Base-by-base conservation (phyloP, 1,140 invertebrate species). In the Meloidogyne floridensis region DNA sequence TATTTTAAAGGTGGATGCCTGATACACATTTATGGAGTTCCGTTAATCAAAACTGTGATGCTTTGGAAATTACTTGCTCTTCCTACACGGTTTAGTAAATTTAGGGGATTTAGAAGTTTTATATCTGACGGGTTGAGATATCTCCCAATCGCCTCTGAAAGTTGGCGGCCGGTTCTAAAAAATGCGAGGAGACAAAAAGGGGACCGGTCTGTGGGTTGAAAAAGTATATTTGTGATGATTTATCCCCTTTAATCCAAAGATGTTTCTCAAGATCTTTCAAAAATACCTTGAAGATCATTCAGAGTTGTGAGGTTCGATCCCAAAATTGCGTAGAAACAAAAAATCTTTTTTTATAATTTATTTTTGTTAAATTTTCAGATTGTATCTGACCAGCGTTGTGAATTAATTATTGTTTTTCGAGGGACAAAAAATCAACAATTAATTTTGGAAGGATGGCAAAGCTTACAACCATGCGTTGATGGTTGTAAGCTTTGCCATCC, bases 371-470 rank as follows among this genome's bases (percentile, higher is more conserved):
- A 15, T 56, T 20, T 86, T 84, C 65, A 70, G n/a, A 43, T 82
- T 42, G 80, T 87, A 0, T 82, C 84, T 53, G 84, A 87, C 9
- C 70, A 56, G 13, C 53, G 65, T 53, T 82, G 59, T 11, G 72
- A 87, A 65, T 43, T 86, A 42, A 76, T 85, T 18, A 76, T 86
- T 75, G 86, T 87, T n/a, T 86, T 85, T 47, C 85, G 85, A 8
- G 85, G 85, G 18, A 86, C 85, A 32, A 86, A 87, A 76, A 87
- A 86, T n/a, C 56, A 80, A 18, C 85, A 86, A 76, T 76, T 86
- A 8, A 77, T 86, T 32, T 13, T 79, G 20, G 85, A 86, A 77
- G 79, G 78, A 4, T 81, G 80, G 76, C 84, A 87, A 51, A 75
- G 83, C 11, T 54, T 87, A 10, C 77, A 87, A 75, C 84, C 84